Percentiles rank a stretch among this genome's conserved stretches.
phyloP scores from a whole-genome alignment of 2,797 vertebrate genomes.

The Rhinella marina region DNA sequence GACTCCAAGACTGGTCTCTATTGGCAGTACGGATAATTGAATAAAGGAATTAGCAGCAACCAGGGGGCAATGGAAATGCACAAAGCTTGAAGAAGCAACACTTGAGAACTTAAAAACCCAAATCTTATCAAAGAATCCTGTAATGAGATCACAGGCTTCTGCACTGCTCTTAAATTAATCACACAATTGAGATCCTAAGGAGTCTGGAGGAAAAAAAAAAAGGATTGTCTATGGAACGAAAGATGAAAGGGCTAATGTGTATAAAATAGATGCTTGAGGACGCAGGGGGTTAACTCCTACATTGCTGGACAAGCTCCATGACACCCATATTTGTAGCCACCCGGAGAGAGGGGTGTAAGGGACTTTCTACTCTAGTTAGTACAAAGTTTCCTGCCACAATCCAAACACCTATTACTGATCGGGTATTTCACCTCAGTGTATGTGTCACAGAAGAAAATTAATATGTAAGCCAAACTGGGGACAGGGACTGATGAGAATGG shows the following conservation, averaged over 20 bases:
- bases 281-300: not conserved
- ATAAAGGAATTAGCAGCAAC: slow-evolving; percentile 57
- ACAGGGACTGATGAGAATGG: no score
- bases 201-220: slow-evolving; percentile 14
- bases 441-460: no score
- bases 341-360: not conserved
- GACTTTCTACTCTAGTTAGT: not conserved
- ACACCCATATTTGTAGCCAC: not conserved
- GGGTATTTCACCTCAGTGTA: no score
- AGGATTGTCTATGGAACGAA: slow-evolving; percentile 13
- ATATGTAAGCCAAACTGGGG: no score
- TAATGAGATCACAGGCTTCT: slow-evolving; percentile 53
- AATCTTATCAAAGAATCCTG: slow-evolving; percentile 75
- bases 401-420: no score
- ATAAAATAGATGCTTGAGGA: slow-evolving; percentile 12
- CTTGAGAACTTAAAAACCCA: slow-evolving; percentile 73
- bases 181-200: slow-evolving; percentile 57
- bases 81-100: slow-evolving; percentile 55
- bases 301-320: not conserved
- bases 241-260: slow-evolving; percentile 41
- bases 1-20: slow-evolving; percentile 21
- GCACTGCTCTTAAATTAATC: slow-evolving; percentile 41
- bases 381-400: not conserved
- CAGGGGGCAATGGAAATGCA: slow-evolving; percentile 56
- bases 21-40: slow-evolving; percentile 43